These are phyloP conservation scores for Callinectes sapidus DNA, from an alignment of 2,888 invertebrate genomes.

Conservation along the genomic window DNA sequence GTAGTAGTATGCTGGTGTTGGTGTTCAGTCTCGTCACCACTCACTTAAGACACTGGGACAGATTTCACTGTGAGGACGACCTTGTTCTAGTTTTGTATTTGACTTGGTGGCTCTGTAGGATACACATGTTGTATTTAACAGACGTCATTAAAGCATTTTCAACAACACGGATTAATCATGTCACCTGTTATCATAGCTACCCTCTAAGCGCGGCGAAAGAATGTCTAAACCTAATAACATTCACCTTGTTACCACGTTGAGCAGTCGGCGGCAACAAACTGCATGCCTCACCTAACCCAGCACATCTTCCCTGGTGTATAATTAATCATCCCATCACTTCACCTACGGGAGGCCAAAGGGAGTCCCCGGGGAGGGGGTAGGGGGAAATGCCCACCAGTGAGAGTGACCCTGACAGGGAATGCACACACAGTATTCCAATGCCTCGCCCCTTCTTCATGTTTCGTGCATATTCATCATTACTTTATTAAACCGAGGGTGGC, in stretches of 20 bases:
- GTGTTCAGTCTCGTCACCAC: neutral
- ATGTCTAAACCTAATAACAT: neutral
- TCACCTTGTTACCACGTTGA: neutral
- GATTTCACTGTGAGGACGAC: neutral
- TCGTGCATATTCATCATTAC: neutral
- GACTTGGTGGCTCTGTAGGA: neutral
- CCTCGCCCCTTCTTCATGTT: slow-evolving; percentile 1
- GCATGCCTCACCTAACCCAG: neutral
- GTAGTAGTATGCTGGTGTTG: neutral
- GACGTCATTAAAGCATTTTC: neutral
- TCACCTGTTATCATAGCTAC: neutral
- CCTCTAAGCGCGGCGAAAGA: neutral
- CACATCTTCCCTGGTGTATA: neutral
- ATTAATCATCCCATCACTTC: neutral
- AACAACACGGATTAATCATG: neutral
- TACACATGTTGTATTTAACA: neutral
- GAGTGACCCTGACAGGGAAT: slow-evolving; percentile 48
- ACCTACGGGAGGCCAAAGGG: neutral
- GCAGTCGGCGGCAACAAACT: neutral
- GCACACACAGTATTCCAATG: slow-evolving; percentile 6
- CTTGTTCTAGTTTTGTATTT: neutral
- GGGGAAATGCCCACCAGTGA: slow-evolving; percentile 12
- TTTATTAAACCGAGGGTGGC: neutral
- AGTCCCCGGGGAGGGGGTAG: neutral
- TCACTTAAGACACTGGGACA: neutral